Evolutionary conservation across 2,797 vertebrate genomes (phyloP), one percentile per base, ranked within the genome.

Genomic region (Aselliscus stoliczkanus): DNA sequence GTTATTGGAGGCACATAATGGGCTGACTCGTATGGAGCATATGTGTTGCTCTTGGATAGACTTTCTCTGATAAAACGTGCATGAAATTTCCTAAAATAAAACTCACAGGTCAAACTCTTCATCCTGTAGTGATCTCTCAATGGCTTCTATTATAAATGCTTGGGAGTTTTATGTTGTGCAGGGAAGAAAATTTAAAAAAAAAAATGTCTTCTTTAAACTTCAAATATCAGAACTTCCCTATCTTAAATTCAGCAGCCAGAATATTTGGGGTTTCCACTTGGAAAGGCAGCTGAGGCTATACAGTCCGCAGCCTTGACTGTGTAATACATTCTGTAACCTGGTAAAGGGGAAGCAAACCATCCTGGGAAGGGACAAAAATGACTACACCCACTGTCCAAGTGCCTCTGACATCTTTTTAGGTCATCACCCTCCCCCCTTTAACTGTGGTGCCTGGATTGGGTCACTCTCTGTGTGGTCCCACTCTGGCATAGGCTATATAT

Each of bases 1-100:
- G 0, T 96, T 96, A 56, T 97, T 97, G 44, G 97, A 93, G n/a
- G 97, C 96, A 1, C 97, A 97, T 21, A 98, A 0, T 11, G 89
- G 96, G 56, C 86, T 95, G 86, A 75, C 58, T 85, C 95, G 93
- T 52, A 97, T 56, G 67, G 97, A 96, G 50, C 97, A 97, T 80
- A 37, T 17, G 0, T 2, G 52, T 58, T 29, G 64, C 70, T 1
- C 2, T 20, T 83, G 86, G 18, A 29, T 6, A 27, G 17, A 44
- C 44, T 62, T 92, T 77, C 18, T 81, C 82, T 84, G n/a, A 67
- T 96, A 97, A 88, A 88, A 18, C 37, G 3, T 14, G 44, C 97
- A 98, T 0, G 23, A 2, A 85, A 82, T 31, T 2, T 18, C 83
- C 97, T 97, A 85, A 94, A 97, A 95, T 62, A 84, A 96, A 97